These are phyloP conservation scores for Epizoanthus scotinus DNA, from an alignment of 92 coral and sea anemone genomes.

Conservation along the genomic window DNA sequence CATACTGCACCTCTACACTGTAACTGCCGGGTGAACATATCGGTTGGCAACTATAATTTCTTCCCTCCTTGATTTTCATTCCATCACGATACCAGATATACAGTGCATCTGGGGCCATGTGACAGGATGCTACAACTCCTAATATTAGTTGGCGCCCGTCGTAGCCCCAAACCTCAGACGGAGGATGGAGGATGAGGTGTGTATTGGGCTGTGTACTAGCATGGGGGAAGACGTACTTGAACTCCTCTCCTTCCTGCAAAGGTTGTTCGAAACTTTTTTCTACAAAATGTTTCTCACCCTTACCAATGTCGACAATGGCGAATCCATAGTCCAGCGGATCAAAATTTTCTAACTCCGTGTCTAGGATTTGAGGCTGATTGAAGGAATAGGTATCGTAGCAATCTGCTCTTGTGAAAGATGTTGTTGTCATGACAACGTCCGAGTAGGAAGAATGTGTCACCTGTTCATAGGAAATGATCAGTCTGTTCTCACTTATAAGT, in stretches of 20 bases:
- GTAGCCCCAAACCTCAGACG: constrained; percentile 73
- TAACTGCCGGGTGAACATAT: constrained; percentile 47
- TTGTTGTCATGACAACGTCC: constrained; percentile 37
- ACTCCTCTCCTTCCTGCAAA: constrained; percentile 35
- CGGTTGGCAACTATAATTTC: constrained; percentile 31
- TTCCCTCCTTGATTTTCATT: constrained; percentile 35
- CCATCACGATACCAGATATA: constrained; percentile 59
- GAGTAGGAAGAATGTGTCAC: constrained; percentile 51
- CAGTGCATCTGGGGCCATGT: constrained; percentile 11
- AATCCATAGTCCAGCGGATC: constrained; percentile 53
- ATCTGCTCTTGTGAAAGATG: constrained; percentile 38
- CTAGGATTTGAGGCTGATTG: constrained; percentile 34
- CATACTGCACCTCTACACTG: constrained; percentile 44
- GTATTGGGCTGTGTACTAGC: background rate
- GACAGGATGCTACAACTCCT: constrained; percentile 64
- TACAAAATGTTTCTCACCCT: constrained; percentile 35
- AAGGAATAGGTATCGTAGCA: constrained; percentile 47
- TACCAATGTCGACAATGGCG: constrained; percentile 46
- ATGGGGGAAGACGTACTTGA: constrained; percentile 20
- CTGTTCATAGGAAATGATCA: constrained; percentile 43
- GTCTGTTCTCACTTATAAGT: constrained; percentile 24
- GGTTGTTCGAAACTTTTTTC: constrained; percentile 9
- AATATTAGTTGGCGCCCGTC: constrained; percentile 49
- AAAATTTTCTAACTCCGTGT: constrained; percentile 35
- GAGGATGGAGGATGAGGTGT: constrained; percentile 58